Base-by-base conservation (phyloP, 2,797 vertebrate genomes). In the Podargus strigoides region DNA sequence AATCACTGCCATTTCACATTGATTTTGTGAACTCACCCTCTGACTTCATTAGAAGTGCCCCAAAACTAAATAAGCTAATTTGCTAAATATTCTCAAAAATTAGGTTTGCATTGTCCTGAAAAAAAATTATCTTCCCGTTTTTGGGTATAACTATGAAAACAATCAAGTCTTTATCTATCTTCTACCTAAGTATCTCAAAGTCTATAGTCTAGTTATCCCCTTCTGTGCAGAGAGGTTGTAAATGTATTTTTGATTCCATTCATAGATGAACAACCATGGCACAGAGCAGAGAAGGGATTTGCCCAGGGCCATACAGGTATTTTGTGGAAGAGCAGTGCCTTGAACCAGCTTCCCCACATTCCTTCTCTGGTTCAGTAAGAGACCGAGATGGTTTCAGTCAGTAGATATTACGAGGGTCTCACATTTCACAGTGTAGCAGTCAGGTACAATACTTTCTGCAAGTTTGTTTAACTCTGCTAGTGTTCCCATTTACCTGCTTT, bases 341-440 rank as follows among this genome's bases (percentile, higher is more conserved):
- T 67, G 83, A 94, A 95, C 63, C 59, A 89, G 89, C 77, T 90
- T 76, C 90, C 74, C 80, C 70, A 80, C 93, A 89, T 96, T 95
- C 93, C 49, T 90, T 82, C 63, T 76, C 74, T 79, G 78, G 92
- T 95, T 96, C 94, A 91, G 74, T 53, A 73, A 82, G 44, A 86
- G 56, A 92, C 32, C 55, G 53, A 67, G 56, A 60, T 3, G 1
- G 72, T 82, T 95, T 74, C 86, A 86, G 80, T 4, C 77, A 56
- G 12, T 6, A 55, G 81, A 52, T 8, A 49, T 39, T 50, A 32
- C 47, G 53, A 6, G 10, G 41, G 1, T 47, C 76, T 90, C 90
- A 76, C 26, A 1, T 91, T 93, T 92, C 60, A 34, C 82, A 60
- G 44, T 22, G 26, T 10, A 78, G 27, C 42, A 79, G 9, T 27